Percentiles rank a stretch among this genome's conserved stretches.
Conservation (phyloP, 2,113 vertebrate genomes). For the Carassius gibelio region DNA sequence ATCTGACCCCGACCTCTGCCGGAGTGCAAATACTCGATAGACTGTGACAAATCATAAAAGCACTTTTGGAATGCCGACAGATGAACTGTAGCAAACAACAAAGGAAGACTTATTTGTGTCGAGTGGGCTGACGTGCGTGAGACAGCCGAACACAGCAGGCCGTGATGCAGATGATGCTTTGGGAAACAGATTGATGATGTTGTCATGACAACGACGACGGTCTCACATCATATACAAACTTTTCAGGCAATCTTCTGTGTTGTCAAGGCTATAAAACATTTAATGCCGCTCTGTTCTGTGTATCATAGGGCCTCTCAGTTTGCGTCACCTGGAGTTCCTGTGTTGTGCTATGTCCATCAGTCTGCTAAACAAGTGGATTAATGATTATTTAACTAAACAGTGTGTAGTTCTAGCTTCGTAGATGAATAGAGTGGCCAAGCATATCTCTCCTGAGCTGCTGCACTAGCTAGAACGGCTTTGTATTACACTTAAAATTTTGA, state of each 20-base stretch:
- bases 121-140: slow-evolving; percentile 29
- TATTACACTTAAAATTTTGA: background rate
- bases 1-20: slow-evolving; percentile 15
- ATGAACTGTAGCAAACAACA: slow-evolving; percentile 39
- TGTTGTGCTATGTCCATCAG: slow-evolving; percentile 34
- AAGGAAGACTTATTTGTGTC: slow-evolving; percentile 9
- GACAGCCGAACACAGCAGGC: background rate
- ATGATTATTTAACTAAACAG: slow-evolving; percentile 22
- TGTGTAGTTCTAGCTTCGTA: slow-evolving; percentile 31
- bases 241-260: slow-evolving; percentile 11
- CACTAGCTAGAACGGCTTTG: background rate
- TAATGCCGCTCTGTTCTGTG: slow-evolving; percentile 15
- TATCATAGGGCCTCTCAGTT: slow-evolving; percentile 14
- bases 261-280: slow-evolving; percentile 8
- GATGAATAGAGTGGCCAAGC: slow-evolving; percentile 7
- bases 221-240: background rate
- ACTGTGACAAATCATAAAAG: slow-evolving; percentile 41
- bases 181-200: slow-evolving; percentile 9
- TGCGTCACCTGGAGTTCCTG: slow-evolving; percentile 7
- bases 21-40: slow-evolving; percentile 4
- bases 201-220: background rate
- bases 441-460: background rate
- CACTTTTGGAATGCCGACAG: slow-evolving; percentile 37
- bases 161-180: slow-evolving; percentile 11
- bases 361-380: slow-evolving; percentile 42